Evolutionary conservation across 2,797 vertebrate species (phyloP), one percentile per base, ranked within the genome.

Genomic region (Brachyrhaphis roseni): DNA sequence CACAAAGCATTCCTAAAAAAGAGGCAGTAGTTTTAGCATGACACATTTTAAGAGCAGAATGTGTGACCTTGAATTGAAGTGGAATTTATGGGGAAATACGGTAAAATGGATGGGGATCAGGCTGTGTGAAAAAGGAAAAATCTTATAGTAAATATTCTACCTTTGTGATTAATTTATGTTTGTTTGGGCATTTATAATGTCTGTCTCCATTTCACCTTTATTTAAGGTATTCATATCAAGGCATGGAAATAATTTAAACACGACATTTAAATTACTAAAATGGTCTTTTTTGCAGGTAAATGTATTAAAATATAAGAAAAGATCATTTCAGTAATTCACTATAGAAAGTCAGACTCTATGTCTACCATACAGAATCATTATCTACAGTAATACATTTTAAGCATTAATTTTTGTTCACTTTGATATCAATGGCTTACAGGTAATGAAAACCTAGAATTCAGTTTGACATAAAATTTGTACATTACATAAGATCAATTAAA

Each of bases 1-100:
- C 41, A 28, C 57, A 62, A 46, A 15, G 64, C 34, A 78, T 62
- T 55, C 51, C 71, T 1, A n/a, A n/a, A 78, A 73, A 41, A 47
- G 72, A 80, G 10, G 43, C 78, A 78, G 39, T 45, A 70, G 74
- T 55, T 74, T 55, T 47, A 75, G 43, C 43, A 57, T 72, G 74
- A 80, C 75, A 82, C 46, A 77, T 66, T 82, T 68, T 73, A 78
- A 45, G 43, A 59, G 47, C 64, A 59, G 39, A 51, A 88, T 77
- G 64, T 74, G 41, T 47, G 80, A 84, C 83, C 81, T 84, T 84
- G 72, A 77, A 75, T 34, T 72, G 72, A 13, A 31, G 34, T 41
- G 74, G 26, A 4, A 16, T 49, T 79, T 76, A 41, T 68, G 68
- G 72, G 76, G 88, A 88, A 88, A 62, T 74, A 71, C 73, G 55